Evolutionary conservation across 53 echinoderm and acorn worm genomes (phyloP), one percentile per base, ranked within the genome.

Genomic region (Echinometra lucunter): DNA sequence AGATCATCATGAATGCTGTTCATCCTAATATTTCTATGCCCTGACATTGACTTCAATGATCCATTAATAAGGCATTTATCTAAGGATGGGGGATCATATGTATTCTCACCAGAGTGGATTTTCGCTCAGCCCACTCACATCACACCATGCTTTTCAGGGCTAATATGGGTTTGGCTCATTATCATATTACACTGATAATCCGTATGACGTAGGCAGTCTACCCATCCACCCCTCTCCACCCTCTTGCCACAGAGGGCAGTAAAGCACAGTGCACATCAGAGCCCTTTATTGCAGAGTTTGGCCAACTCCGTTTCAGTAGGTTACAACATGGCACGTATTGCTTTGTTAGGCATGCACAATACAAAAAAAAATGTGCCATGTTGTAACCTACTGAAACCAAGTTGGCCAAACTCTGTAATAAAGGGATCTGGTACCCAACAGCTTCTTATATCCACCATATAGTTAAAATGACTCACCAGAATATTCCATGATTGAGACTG

Each of bases 141-240:
- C 85, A 85, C 85, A 85, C 11, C 47, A 28, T 85, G 53, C n/a
- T 11, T 37, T 37, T 91, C 69, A 40, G 44, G 66, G n/a, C 38
- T 45, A 67, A 67, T 67, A 69, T 91, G 91, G 91, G 91, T 66
- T 91, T 66, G 91, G 91, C 91, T 91, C 91, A 91, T 91, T 91
- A 91, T 60, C 91, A 91, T 91, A 91, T 44, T 91, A 91, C 91
- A 91, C 37, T 89, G 89, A 60, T 57, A 85, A 85, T 85, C 85
- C 85, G 47, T 37, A 60, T 89, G 89, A 89, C 89, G 89, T 89
- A 85, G 27, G 49, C 85, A 49, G 30, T 85, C n/a, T 85, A 21
- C 85, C 85, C 47, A 85, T 85, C 85, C 85, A 81, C 85, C 85
- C 85, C 27, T 49, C 47, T 85, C 42, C 53, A 47, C 38, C 7